phyloP scores from a whole-genome alignment of 1,140 invertebrate species.

The Phymastichus coffea region DNA sequence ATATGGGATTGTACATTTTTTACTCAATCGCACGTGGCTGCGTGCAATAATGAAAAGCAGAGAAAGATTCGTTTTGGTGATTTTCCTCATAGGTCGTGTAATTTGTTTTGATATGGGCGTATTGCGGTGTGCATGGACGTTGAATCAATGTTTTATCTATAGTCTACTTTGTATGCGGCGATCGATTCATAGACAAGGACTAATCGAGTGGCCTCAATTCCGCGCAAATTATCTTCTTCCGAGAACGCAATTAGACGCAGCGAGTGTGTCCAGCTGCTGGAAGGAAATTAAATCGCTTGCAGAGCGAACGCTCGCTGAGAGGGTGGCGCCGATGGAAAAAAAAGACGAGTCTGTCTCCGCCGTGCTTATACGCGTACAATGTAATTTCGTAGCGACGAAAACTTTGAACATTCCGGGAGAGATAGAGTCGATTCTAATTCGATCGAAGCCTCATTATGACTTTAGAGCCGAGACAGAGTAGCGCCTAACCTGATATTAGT shows the following conservation, averaged over 20 bases:
- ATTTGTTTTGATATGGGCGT: too few relatives aligned
- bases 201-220: conserved; percentile 20
- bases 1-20: too few relatives aligned
- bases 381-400: conserved; percentile 12
- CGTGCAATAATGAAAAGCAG: too few relatives aligned
- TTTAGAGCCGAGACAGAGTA: too few relatives aligned
- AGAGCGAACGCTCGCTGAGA: neutral
- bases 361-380: conserved; percentile 1
- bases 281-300: conserved; percentile 23
- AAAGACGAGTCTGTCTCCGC: conserved; percentile 10
- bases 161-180: neutral
- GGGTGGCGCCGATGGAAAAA: neutral
- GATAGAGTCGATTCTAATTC: conserved; percentile 42
- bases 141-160: too few relatives aligned
- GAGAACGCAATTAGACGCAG: conserved; percentile 19
- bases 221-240: conserved; percentile 6
- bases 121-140: too few relatives aligned
- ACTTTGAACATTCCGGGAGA: conserved; percentile 9
- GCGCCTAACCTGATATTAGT: conserved; percentile 49
- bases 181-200: neutral
- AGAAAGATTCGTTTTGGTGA: too few relatives aligned
- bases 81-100: too few relatives aligned
- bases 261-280: neutral
- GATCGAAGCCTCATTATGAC: conserved; percentile 50
- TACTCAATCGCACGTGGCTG: too few relatives aligned